Evolutionary conservation across 2,888 invertebrate genomes (phyloP).

Genomic region (Rhopalosiphum nymphaeae): DNA sequence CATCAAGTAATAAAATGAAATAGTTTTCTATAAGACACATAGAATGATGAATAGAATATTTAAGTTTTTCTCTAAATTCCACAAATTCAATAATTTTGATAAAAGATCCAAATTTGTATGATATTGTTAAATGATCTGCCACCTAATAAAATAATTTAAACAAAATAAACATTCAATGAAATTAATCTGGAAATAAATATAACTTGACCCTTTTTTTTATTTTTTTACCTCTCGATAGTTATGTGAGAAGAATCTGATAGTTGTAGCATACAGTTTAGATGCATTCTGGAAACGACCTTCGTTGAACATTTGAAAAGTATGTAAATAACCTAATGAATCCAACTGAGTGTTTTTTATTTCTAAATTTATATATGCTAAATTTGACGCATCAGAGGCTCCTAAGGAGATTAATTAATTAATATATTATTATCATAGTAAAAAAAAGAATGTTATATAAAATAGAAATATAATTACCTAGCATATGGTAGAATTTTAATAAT

Average conservation of each 20-base stretch:
- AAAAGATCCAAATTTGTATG: constrained; percentile 95
- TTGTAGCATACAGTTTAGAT: constrained; percentile 79
- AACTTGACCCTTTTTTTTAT: background rate
- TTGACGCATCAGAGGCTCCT: constrained; percentile 83
- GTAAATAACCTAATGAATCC: constrained; percentile 89
- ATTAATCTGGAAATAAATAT: constrained; percentile 18
- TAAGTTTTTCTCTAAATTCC: constrained; percentile 84
- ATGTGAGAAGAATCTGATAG: constrained; percentile 87
- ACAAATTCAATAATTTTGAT: constrained; percentile 92
- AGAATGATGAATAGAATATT: constrained; percentile 84
- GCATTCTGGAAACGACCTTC: constrained; percentile 81
- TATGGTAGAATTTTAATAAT: constrained; percentile 84
- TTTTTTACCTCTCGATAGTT: constrained; percentile 88
- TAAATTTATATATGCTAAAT: constrained; percentile 80
- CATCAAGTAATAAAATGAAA: constrained; percentile 51
- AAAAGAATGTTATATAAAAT: background rate
- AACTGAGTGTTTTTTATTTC: constrained; percentile 95
- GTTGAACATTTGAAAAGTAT: constrained; percentile 81
- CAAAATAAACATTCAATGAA: constrained; percentile 7
- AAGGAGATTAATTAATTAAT: constrained; percentile 67
- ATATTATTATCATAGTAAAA: background rate
- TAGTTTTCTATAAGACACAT: constrained; percentile 74
- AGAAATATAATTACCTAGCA: constrained; percentile 74
- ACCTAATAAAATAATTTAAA: constrained; percentile 74
- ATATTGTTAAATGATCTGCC: constrained; percentile 89